These are phyloP conservation scores for Emydoidea blandingii DNA, from an alignment of 2,797 vertebrate genomes.

Conservation along the genomic window DNA sequence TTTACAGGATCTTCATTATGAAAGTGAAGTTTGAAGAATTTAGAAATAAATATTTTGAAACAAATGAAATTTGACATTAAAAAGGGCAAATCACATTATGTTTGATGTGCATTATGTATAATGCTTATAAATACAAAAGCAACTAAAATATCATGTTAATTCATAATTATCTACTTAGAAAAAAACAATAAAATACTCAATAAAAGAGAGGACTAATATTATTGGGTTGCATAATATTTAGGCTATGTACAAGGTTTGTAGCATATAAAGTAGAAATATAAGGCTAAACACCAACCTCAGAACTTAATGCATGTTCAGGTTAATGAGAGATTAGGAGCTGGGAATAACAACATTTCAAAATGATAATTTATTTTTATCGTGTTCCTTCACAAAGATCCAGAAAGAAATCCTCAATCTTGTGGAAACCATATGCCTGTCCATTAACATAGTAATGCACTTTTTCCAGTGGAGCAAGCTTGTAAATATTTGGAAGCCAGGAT, in stretches of 20 bases:
- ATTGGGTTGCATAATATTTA: neutral
- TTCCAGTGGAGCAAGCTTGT: conserved; percentile 42
- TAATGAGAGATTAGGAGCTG: conserved; percentile 45
- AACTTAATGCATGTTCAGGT: neutral
- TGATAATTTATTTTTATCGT: conserved; percentile 48
- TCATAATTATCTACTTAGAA: neutral
- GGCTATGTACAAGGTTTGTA: neutral
- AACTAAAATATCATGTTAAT: conserved; percentile 55
- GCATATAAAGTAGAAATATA: conserved; percentile 2
- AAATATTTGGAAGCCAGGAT: conserved; percentile 61
- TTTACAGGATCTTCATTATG: conserved; percentile 27
- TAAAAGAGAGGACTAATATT: neutral
- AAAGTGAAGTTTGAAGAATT: too few species aligned
- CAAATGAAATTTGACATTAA: conserved; percentile 20
- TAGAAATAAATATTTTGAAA: conserved; percentile 8
- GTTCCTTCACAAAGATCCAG: conserved; percentile 52
- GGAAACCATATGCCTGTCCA: conserved; percentile 47
- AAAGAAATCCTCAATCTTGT: conserved; percentile 17
- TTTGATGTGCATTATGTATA: conserved; percentile 13
- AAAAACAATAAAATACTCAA: neutral
- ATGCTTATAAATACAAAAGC: conserved; percentile 38
- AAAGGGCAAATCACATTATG: conserved; percentile 20
- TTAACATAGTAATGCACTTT: conserved; percentile 67
- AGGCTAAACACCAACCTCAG: conserved; percentile 24
- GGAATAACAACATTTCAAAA: conserved; percentile 33